Base-by-base conservation (phyloP, 2,888 invertebrate species). In the Acronicta leporina region DNA sequence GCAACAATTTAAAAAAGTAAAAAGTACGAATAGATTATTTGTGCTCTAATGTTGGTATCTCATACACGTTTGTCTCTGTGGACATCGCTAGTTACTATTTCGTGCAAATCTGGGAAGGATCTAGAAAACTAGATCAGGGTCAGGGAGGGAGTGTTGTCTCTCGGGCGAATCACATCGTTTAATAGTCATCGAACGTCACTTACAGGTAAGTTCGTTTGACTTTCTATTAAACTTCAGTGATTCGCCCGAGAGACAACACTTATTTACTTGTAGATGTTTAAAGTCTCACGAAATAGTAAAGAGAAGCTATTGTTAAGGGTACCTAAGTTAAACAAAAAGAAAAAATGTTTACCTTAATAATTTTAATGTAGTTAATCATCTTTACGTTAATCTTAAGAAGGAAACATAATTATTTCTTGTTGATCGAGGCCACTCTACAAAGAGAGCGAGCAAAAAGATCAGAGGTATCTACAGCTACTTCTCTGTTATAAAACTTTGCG, bases 81-180 rank as follows among this genome's bases (percentile, higher is more conserved):
- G 44, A 27, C 44, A 44, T 44, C 27, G 44, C 44, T 33, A 33
- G 33, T 10, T 10, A 33, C 11, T 33, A 33, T 33, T 33, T 33
- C 33, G 33, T 33, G 33, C 4, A 11, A 33, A 4, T 11, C 11
- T 4, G 10, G 33, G 33, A 11, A 33, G 11, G 33, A 33, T 33
- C 33, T 33, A 11, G 30, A 9, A 30, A 10, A 11, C 4, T 33
- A 20, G 33, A 33, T 33, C 33, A 33, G 33, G 33, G 33, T 33
- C 33, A 33, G 38, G 16, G 16, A 48, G n/a, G 48, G 20, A 48
- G 38, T 20, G 40, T n/a, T 40, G 27, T 45, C 45, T 45, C 45
- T 47, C 47, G 47, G 15, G 30, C 16, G 63, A 66, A 20, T 13
- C 49, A 51, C 47, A 35, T 47, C 47, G 47, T 47, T 47, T 33